Evolutionary conservation across 2,797 vertebrate genomes (phyloP), one percentile per base, ranked within the genome.

Genomic region (Sciaenops ocellatus): DNA sequence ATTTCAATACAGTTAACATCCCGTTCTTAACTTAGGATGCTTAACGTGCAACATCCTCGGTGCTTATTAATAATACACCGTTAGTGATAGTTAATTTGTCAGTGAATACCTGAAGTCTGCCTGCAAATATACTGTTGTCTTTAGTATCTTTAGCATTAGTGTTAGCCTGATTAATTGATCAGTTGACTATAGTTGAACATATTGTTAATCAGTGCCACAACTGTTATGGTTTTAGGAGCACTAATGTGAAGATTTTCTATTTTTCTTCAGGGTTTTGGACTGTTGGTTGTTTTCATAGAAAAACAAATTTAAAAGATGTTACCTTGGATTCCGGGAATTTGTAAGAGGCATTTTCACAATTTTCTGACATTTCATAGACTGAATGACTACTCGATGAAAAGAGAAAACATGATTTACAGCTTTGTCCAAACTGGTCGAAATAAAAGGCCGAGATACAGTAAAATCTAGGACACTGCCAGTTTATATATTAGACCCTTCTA

Each of bases 1-100:
- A 72, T 55, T 30, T 46, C 63, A 78, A 84, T 34, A 57, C 48
- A 56, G 50, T 55, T 48, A 30, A 46, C 1, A 18, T 50, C 16
- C 17, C 20, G 8, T 15, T 55, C 70, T 62, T 44, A 26, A 26
- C 4, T 56, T 50, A 3, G 46, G 20, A 60, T 42, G 52, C 6
- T 54, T 51, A 18, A 18, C 15, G 17, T 79, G 13, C 51, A 41
- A 38, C 30, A n/a, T 42, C 10, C 24, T 34, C 7, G 38, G 3
- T 30, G 15, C 15, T 20, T 55, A 46, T 52, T 3, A 17, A 56
- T 28, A 18, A 6, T 6, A 34, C 52, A 44, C 30, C 1, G 12
- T 52, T 68, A 28, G 10, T 50, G 34, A n/a, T 26, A 18, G 20
- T 18, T 42, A 46, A 24, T 30, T 24, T 44, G 34, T 30, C 30